Percentiles rank a stretch among this genome's conserved stretches.
These are phyloP conservation scores for Urocynchramus pylzowi DNA, from an alignment of 2,113 vertebrate species.

Conservation along the genomic window DNA sequence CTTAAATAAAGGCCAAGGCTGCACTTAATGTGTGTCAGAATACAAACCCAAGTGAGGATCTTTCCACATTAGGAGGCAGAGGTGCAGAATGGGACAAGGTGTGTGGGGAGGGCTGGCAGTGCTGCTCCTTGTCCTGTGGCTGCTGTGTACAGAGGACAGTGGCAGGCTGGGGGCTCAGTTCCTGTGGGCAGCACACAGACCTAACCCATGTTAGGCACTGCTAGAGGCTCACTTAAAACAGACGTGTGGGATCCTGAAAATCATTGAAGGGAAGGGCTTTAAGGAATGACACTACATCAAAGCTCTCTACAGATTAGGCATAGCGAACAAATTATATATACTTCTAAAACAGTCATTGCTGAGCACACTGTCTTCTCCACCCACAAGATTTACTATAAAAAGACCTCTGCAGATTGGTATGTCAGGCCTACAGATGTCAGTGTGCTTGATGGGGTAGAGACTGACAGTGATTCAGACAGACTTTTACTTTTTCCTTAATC, in stretches of 20 bases:
- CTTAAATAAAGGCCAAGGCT: not conserved
- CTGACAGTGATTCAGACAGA: slow-evolving; percentile 54
- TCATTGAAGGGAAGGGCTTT: not conserved
- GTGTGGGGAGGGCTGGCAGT: not conserved
- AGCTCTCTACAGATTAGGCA: slow-evolving; percentile 58
- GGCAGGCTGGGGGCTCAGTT: not conserved
- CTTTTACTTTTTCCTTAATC: not conserved
- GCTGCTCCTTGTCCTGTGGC: not conserved
- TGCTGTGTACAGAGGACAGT: not conserved
- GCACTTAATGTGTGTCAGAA: not conserved
- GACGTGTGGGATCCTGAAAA: not conserved
- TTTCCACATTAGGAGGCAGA: not conserved
- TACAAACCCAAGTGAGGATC: not conserved
- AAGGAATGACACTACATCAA: slow-evolving; percentile 40
- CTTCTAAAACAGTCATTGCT: slow-evolving; percentile 71
- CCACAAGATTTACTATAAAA: slow-evolving; percentile 76
- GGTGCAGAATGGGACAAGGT: not conserved
- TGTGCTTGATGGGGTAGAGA: slow-evolving; percentile 50
- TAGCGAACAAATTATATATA: slow-evolving; percentile 68
- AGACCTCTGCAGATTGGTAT: slow-evolving; percentile 74
- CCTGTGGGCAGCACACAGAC: not conserved
- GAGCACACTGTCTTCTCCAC: slow-evolving; percentile 67
- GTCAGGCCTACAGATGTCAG: slow-evolving; percentile 76
- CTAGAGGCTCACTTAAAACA: not conserved
- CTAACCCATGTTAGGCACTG: not conserved